Conservation (phyloP, 2,888 invertebrate species). For the Argyra leucocephala region DNA sequence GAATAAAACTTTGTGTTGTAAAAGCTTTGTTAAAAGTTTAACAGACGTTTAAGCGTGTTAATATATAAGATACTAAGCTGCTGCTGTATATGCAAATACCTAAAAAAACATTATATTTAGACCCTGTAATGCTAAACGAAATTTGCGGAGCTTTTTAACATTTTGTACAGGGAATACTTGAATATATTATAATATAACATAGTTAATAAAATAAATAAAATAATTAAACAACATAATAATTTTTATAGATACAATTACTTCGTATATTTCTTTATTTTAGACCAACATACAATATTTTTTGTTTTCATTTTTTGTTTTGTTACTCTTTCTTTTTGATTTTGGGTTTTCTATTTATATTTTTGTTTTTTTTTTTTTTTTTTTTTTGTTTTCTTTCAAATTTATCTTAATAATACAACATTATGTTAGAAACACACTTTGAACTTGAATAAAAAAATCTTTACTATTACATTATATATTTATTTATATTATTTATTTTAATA, state of each 20-base stretch:
- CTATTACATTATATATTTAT: conserved; percentile 9
- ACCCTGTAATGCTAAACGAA: too few species aligned
- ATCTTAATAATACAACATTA: conserved; percentile 20
- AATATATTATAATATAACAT: too few species aligned
- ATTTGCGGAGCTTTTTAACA: too few species aligned
- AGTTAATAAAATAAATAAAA: too few species aligned
- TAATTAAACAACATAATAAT: too few species aligned
- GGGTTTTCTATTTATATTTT: not conserved
- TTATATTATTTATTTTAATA: not conserved
- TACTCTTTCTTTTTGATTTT: not conserved
- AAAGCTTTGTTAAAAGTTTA: too few species aligned
- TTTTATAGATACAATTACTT: conserved; percentile 1
- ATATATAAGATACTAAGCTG: too few species aligned
- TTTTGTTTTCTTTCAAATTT: conserved; percentile 7
- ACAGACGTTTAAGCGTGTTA: too few species aligned
- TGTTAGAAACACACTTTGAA: conserved; percentile 24
- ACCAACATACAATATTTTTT: conserved; percentile 5
- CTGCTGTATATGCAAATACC: too few species aligned
- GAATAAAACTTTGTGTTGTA: too few species aligned
- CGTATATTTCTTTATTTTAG: conserved; percentile 6
- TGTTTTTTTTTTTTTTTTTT: conserved; percentile 7
- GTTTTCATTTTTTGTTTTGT: not conserved
- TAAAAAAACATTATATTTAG: too few species aligned
- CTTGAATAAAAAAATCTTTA: conserved; percentile 22
- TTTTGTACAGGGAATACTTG: too few species aligned